Percentiles rank a stretch among this genome's conserved stretches.
Evolutionary conservation across 2,797 vertebrate species (phyloP).

Genomic region (Acipenser oxyrinchus): DNA sequence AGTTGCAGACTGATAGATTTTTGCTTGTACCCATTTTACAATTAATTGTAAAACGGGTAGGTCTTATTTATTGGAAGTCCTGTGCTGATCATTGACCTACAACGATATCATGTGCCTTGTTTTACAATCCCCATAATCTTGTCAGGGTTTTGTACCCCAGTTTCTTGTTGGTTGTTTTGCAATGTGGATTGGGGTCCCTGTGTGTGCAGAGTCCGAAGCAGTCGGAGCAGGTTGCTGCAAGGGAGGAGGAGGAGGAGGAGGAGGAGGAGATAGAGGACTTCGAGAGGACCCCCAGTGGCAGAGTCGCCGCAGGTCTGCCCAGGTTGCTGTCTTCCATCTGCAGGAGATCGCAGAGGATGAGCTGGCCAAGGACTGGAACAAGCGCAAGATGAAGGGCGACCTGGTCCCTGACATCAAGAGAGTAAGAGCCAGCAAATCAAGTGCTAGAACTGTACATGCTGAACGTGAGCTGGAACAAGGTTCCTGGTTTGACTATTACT

Average conservation of each 20-base stretch:
- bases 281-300: slow-evolving; percentile 86
- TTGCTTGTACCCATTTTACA: too few relatives aligned
- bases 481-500: too few relatives aligned
- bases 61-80: too few relatives aligned
- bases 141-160: too few relatives aligned
- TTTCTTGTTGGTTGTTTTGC: neutral
- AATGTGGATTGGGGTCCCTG: neutral
- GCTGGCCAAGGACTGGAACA: slow-evolving; percentile 87
- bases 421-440: slow-evolving; percentile 50
- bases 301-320: slow-evolving; percentile 86
- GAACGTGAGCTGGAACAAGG: too few relatives aligned
- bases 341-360: slow-evolving; percentile 95
- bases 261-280: slow-evolving; percentile 65
- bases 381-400: slow-evolving; percentile 89
- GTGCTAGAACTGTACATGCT: too few relatives aligned
- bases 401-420: slow-evolving; percentile 90
- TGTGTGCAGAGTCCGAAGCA: slow-evolving; percentile 14
- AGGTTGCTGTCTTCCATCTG: slow-evolving; percentile 92
- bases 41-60: too few relatives aligned
- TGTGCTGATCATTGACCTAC: too few relatives aligned
- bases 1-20: too few relatives aligned
- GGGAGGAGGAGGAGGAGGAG: slow-evolving; percentile 16
- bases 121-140: too few relatives aligned
- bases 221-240: slow-evolving; percentile 18
- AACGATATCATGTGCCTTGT: too few relatives aligned